Conservation (phyloP, 2,888 invertebrate genomes). For the Sesia apiformis region DNA sequence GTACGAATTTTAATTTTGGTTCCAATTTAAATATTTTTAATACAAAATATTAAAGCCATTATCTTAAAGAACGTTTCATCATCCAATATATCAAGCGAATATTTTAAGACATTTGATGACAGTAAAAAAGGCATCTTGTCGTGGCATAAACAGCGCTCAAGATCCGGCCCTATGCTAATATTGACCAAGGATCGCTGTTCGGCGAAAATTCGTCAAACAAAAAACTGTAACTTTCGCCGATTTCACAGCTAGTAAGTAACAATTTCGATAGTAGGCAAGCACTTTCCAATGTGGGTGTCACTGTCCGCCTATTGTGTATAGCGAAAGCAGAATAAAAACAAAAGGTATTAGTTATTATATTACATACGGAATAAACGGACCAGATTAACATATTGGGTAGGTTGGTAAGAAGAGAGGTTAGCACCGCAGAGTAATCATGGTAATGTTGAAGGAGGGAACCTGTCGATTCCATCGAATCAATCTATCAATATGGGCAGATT, state of each 20-base stretch:
- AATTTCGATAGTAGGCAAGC: slow-evolving; percentile 22
- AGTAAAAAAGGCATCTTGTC: slow-evolving; percentile 7
- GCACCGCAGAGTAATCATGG: not conserved
- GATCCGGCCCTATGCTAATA: slow-evolving; percentile 28
- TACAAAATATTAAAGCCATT: too few species aligned
- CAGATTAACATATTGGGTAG: not conserved
- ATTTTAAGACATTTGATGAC: too few species aligned
- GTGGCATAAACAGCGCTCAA: slow-evolving; percentile 10
- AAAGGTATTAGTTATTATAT: slow-evolving; percentile 25
- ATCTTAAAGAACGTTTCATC: too few species aligned
- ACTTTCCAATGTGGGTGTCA: slow-evolving; percentile 60
- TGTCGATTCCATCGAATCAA: not conserved
- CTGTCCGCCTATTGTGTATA: slow-evolving; percentile 45
- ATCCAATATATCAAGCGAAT: too few species aligned
- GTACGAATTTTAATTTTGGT: too few species aligned
- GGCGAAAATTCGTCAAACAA: slow-evolving; percentile 37
- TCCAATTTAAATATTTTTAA: too few species aligned
- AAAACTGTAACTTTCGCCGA: slow-evolving; percentile 49
- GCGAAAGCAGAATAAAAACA: slow-evolving; percentile 59
- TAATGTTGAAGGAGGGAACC: not conserved
- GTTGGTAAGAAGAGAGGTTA: not conserved
- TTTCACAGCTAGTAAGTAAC: slow-evolving; percentile 34
- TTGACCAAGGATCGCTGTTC: slow-evolving; percentile 27
- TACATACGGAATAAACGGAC: slow-evolving; percentile 20
- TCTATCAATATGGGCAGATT: too few species aligned